These are phyloP conservation scores for Parus major DNA, from an alignment of 2,113 vertebrate genomes.

Conservation along the genomic window DNA sequence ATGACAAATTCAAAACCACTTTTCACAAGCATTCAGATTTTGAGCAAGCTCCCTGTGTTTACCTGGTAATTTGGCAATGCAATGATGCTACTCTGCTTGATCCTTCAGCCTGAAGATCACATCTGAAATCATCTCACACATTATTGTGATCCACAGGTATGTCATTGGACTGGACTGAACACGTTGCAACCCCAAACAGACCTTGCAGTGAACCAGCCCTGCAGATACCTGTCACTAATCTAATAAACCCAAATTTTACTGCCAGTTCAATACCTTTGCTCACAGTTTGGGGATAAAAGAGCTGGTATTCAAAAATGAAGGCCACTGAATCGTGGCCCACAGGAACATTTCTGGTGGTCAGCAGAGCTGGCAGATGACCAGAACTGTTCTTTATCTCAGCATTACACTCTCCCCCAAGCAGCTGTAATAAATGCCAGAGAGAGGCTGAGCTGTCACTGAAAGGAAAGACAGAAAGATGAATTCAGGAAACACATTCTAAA, in stretches of 20 bases:
- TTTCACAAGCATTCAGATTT: background rate
- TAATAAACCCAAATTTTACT: background rate
- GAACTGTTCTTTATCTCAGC: background rate
- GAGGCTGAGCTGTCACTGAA: constrained; percentile 30
- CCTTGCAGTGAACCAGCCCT: background rate
- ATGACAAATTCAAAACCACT: background rate
- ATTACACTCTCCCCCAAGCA: constrained; percentile 1
- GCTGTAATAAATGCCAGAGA: background rate
- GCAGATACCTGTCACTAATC: background rate
- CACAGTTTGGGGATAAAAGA: background rate
- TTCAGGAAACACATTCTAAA: constrained; percentile 52
- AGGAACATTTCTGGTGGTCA: background rate
- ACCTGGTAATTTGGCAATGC: background rate
- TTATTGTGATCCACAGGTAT: constrained; percentile 4
- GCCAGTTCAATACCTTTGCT: background rate
- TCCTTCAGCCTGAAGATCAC: constrained; percentile 1
- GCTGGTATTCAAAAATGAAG: background rate
- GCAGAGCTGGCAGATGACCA: constrained; percentile 16
- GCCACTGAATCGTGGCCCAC: background rate
- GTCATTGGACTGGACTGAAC: background rate
- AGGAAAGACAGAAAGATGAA: constrained; percentile 50
- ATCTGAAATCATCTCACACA: background rate
- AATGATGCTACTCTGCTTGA: background rate
- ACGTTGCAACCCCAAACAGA: background rate
- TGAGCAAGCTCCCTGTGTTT: background rate